Evolutionary conservation across 1,140 invertebrate genomes (phyloP).

Genomic region (Solenopsis fugax): DNA sequence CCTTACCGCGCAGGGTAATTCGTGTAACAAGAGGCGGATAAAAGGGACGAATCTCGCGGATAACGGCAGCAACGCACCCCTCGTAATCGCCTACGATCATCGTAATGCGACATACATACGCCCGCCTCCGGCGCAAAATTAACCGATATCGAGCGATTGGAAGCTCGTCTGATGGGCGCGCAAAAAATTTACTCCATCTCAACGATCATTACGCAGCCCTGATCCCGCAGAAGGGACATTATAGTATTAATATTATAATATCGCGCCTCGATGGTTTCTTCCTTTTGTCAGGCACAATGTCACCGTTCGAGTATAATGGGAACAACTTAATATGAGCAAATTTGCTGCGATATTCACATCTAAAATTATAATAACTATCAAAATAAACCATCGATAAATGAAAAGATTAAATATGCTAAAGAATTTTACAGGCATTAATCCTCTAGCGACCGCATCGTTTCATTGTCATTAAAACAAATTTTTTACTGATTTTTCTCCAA

Average conservation of each 20-base stretch:
- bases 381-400: not conserved
- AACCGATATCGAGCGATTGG: slow-evolving; percentile 18
- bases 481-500: too few relatives aligned
- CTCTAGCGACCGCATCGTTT: too few relatives aligned
- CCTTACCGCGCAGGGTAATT: slow-evolving; percentile 39
- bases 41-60: slow-evolving; percentile 50
- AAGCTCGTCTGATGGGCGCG: not conserved
- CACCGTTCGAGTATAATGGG: not conserved
- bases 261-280: not conserved
- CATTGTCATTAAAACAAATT: too few relatives aligned
- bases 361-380: not conserved
- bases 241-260: slow-evolving; percentile 28
- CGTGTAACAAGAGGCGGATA: slow-evolving; percentile 66
- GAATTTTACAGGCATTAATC: not conserved
- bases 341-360: not conserved
- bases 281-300: not conserved
- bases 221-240: not conserved
- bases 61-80: slow-evolving; percentile 45
- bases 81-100: slow-evolving; percentile 43
- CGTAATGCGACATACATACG: slow-evolving; percentile 49
- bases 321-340: not conserved
- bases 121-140: slow-evolving; percentile 37
- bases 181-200: slow-evolving; percentile 39
- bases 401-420: not conserved
- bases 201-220: slow-evolving; percentile 19